These are phyloP conservation scores for Pelobates fuscus DNA, from an alignment of 2,113 vertebrate genomes.

Conservation along the genomic window DNA sequence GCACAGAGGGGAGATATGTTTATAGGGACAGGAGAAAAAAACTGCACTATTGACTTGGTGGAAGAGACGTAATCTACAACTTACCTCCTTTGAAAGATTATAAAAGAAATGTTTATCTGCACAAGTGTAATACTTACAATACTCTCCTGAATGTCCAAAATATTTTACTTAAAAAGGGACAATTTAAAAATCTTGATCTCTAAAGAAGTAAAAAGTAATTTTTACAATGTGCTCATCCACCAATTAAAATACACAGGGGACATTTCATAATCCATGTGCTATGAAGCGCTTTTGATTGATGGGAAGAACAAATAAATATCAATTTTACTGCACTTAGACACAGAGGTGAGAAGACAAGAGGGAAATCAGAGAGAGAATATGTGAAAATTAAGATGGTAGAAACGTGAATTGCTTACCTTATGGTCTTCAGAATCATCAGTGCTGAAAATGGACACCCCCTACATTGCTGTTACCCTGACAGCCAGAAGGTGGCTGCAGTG, in stretches of 20 bases:
- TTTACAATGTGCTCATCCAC: too few relatives aligned
- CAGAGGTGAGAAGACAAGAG: conserved; percentile 51
- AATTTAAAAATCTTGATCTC: neutral
- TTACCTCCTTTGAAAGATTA: conserved; percentile 79
- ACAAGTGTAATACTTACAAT: conserved; percentile 68
- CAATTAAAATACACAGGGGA: neutral
- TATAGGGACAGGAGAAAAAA: neutral
- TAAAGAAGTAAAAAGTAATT: neutral
- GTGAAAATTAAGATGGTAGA: conserved; percentile 62
- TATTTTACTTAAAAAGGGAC: conserved; percentile 4
- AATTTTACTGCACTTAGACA: conserved; percentile 1
- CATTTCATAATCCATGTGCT: neutral
- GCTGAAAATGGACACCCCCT: conserved; percentile 99
- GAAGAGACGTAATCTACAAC: conserved; percentile 53
- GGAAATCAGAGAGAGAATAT: conserved; percentile 53
- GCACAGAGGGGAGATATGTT: conserved; percentile 58
- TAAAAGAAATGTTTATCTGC: conserved; percentile 69
- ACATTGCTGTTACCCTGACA: conserved; percentile 86
- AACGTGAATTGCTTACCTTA: conserved; percentile 84
- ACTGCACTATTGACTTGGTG: neutral
- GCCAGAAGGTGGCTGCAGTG: conserved; percentile 75
- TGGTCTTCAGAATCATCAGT: conserved; percentile 93
- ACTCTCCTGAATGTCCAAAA: conserved; percentile 65
- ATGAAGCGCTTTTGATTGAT: neutral
- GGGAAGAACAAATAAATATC: conserved; percentile 36